phyloP scores from a whole-genome alignment of 2,888 invertebrate genomes.

The Aricia artaxerxes region DNA sequence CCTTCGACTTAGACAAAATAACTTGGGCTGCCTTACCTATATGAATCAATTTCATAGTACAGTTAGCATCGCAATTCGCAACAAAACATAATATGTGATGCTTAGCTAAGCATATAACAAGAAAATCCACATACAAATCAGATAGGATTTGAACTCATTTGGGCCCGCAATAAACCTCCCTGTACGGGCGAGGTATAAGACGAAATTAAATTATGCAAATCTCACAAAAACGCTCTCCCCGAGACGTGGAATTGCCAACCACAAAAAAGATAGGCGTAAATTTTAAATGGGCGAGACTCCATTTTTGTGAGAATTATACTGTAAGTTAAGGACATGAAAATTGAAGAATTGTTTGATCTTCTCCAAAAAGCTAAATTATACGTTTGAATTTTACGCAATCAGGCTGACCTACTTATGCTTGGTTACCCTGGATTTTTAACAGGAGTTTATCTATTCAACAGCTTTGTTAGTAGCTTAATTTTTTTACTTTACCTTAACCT shows the following conservation, averaged over 20 bases:
- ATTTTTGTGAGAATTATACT: slow-evolving; percentile 13
- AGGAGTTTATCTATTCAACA: not conserved
- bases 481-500: not conserved
- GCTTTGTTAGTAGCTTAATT: not conserved
- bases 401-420: not conserved
- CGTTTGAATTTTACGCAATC: not conserved
- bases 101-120: not conserved
- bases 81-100: not conserved
- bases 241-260: slow-evolving; percentile 43
- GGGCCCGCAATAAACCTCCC: slow-evolving; percentile 1
- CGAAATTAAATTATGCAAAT: slow-evolving; percentile 33
- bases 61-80: too few relatives aligned
- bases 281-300: slow-evolving; percentile 33
- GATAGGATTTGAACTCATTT: slow-evolving; percentile 27
- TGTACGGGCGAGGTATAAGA: slow-evolving; percentile 17
- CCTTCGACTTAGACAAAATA: too few relatives aligned
- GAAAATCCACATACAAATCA: slow-evolving; percentile 29
- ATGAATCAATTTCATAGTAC: too few relatives aligned
- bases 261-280: slow-evolving; percentile 36
- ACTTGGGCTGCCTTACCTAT: too few relatives aligned
- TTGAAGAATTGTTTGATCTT: slow-evolving; percentile 12
- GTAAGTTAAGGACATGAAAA: slow-evolving; percentile 2
- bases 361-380: not conserved
- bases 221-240: slow-evolving; percentile 43
- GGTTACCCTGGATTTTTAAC: not conserved